Conservation (phyloP, 2,888 invertebrate species). For the Drosophila kanekoi region DNA sequence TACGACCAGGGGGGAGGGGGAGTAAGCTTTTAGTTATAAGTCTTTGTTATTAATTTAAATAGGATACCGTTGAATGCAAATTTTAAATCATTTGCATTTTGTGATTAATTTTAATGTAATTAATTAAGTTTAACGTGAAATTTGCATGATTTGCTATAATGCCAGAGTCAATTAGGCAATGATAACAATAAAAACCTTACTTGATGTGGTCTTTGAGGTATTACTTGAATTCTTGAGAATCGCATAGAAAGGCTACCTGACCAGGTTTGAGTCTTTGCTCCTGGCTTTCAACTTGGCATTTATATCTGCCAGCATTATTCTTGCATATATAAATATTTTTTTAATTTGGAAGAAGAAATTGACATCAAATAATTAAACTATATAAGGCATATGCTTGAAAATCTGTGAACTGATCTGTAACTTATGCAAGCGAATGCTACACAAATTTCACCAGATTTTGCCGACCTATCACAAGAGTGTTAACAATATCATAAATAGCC, state of each 20-base stretch:
- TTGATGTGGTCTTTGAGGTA: background rate
- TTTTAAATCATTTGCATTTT: background rate
- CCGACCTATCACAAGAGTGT: slow-evolving; percentile 28
- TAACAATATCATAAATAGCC: slow-evolving; percentile 48
- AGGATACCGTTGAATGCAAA: slow-evolving; percentile 3
- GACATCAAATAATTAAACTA: too few species aligned
- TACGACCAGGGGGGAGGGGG: too few species aligned
- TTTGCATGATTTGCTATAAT: background rate
- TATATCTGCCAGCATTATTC: too few species aligned
- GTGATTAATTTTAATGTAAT: slow-evolving; percentile 4
- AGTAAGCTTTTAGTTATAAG: background rate
- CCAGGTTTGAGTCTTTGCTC: too few species aligned
- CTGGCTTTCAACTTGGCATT: too few species aligned
- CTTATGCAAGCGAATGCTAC: slow-evolving; percentile 38
- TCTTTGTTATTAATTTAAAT: slow-evolving; percentile 26
- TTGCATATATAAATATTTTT: too few species aligned
- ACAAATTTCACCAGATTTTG: slow-evolving; percentile 57
- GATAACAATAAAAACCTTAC: too few species aligned
- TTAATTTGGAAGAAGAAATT: too few species aligned
- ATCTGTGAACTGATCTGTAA: slow-evolving; percentile 1
- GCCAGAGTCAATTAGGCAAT: too few species aligned
- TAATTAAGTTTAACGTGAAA: background rate
- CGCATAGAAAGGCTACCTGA: background rate
- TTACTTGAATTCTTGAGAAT: background rate
- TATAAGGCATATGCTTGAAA: background rate